These are phyloP conservation scores for Ariolimax columbianus DNA, from an alignment of 2,888 invertebrate genomes.

Conservation along the genomic window DNA sequence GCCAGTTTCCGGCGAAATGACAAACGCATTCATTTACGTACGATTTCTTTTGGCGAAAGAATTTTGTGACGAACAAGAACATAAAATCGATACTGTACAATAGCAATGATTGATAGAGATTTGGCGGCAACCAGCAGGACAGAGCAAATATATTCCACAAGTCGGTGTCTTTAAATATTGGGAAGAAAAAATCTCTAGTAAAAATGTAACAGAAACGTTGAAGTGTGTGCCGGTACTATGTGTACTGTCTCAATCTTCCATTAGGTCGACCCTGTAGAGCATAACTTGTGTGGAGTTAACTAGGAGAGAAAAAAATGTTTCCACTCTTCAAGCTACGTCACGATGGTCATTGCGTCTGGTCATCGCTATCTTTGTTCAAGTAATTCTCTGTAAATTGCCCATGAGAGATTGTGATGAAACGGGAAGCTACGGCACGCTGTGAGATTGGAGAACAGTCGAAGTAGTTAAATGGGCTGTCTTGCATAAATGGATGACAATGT, in stretches of 20 bases:
- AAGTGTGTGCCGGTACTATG: not conserved
- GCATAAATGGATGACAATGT: not conserved
- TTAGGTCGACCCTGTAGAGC: not conserved
- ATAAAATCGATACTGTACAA: constrained; percentile 36
- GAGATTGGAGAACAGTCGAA: not conserved
- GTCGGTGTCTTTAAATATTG: not conserved
- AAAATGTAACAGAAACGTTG: not conserved
- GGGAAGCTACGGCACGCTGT: not conserved
- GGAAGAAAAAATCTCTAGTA: not conserved
- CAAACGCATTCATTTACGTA: constrained; percentile 39
- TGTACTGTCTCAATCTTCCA: constrained; percentile 5
- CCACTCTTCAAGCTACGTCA: not conserved
- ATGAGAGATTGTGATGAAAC: constrained; percentile 11
- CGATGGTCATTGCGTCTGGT: constrained; percentile 15
- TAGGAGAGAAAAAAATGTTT: not conserved
- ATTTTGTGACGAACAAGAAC: constrained; percentile 28
- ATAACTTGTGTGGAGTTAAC: not conserved
- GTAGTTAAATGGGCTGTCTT: not conserved
- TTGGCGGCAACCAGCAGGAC: constrained; percentile 21
- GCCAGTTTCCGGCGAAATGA: constrained; percentile 14
- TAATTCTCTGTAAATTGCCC: constrained; percentile 31
- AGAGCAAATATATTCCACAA: constrained; percentile 31
- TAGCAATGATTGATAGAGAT: constrained; percentile 41
- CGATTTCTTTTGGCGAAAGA: constrained; percentile 17
- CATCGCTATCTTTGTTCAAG: constrained; percentile 25